Conservation (phyloP, 2,113 vertebrate genomes). For the Mesitornis unicolor region DNA sequence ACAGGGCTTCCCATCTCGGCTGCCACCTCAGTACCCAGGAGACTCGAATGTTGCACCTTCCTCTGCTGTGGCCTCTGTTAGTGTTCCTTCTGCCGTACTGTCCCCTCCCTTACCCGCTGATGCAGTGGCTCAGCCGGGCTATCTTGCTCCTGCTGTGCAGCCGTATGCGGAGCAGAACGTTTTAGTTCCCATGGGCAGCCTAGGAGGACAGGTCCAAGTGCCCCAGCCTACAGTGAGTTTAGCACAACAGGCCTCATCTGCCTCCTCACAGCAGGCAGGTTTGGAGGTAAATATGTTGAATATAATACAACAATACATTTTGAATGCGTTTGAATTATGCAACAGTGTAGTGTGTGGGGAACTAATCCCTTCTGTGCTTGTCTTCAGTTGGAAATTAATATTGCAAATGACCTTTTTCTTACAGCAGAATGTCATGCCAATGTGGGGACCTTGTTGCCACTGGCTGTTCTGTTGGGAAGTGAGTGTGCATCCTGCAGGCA, state of each 20-base stretch:
- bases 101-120: slow-evolving; percentile 77
- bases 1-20: slow-evolving; percentile 73
- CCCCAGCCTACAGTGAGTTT: slow-evolving; percentile 72
- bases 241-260: slow-evolving; percentile 68
- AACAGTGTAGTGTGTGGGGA: neutral
- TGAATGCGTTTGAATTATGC: neutral
- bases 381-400: slow-evolving; percentile 55
- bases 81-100: slow-evolving; percentile 73
- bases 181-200: slow-evolving; percentile 64
- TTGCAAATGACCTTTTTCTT: slow-evolving; percentile 76
- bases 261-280: slow-evolving; percentile 73
- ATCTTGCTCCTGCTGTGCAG: slow-evolving; percentile 71
- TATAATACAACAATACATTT: neutral
- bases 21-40: slow-evolving; percentile 69
- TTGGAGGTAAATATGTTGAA: slow-evolving; percentile 74
- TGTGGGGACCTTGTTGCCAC: slow-evolving; percentile 82
- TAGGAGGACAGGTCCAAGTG: slow-evolving; percentile 77
- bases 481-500: slow-evolving; percentile 77
- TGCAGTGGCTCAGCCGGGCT: slow-evolving; percentile 68
- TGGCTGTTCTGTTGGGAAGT: slow-evolving; percentile 84
- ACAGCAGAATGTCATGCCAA: slow-evolving; percentile 80
- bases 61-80: slow-evolving; percentile 74
- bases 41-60: slow-evolving; percentile 69
- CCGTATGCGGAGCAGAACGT: slow-evolving; percentile 72
- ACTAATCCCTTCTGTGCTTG: neutral